phyloP scores from a whole-genome alignment of 1,140 invertebrate genomes.

The Heliothis virescens region DNA sequence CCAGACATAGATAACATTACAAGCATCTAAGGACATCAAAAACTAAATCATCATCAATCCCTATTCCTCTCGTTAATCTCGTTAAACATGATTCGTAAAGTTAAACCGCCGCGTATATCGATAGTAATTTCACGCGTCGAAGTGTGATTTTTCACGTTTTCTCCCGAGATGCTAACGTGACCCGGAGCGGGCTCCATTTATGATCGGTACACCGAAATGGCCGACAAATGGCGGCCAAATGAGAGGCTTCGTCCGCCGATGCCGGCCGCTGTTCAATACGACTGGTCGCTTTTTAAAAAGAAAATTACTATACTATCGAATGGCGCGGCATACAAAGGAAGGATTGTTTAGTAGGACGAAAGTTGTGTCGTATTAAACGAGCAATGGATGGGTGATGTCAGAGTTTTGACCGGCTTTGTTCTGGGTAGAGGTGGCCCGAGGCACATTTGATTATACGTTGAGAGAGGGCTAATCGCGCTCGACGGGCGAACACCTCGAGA shows the following conservation, averaged over 20 bases:
- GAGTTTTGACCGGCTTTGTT: constrained; percentile 48
- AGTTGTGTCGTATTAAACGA: constrained; percentile 29
- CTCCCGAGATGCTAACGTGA: constrained; percentile 81
- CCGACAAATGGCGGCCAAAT: constrained; percentile 85
- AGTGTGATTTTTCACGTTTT: constrained; percentile 85
- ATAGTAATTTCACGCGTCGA: constrained; percentile 77
- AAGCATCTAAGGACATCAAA: neutral
- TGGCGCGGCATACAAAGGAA: constrained; percentile 57
- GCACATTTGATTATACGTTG: constrained; percentile 86
- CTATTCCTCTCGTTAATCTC: constrained; percentile 35
- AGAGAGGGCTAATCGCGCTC: constrained; percentile 84
- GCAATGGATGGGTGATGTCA: constrained; percentile 57
- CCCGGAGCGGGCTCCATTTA: constrained; percentile 83
- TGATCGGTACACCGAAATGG: constrained; percentile 84
- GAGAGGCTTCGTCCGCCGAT: constrained; percentile 83
- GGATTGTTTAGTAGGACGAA: constrained; percentile 28
- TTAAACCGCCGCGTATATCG: constrained; percentile 35
- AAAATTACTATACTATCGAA: constrained; percentile 21
- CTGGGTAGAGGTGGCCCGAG: constrained; percentile 71
- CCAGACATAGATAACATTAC: neutral
- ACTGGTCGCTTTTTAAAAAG: constrained; percentile 65
- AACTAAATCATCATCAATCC: constrained; percentile 7
- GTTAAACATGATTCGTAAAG: constrained; percentile 42
- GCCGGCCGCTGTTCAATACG: constrained; percentile 72
- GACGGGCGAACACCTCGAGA: constrained; percentile 85